Base-by-base conservation (phyloP, 1,140 invertebrate species). In the Aethina tumida region DNA sequence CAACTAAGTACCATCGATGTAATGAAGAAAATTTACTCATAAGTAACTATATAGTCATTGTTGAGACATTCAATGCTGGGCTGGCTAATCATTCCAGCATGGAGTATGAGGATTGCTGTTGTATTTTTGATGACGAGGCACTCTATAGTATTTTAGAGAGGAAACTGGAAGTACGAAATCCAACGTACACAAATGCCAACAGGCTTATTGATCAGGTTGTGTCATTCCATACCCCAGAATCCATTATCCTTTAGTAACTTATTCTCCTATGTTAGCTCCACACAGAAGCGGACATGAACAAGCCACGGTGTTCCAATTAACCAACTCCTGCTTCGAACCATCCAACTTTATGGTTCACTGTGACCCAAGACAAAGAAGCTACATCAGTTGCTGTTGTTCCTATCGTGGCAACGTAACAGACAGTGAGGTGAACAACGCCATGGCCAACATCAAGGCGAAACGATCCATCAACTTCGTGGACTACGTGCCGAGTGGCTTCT, bases 51-150 rank as follows among this genome's bases (percentile, higher is more conserved):
- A n/a, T n/a, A n/a, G n/a, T 86, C 7, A 84, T 94, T 26, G 87
- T 93, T 1, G 89, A 93, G 57, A 86, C 88, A 0, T 93, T 93
- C 58, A 93, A 93, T 60, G 77, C 85, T 0, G 67, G 91, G 4
- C 59, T 92, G 19, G 79, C 85, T 5, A 80, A 83, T 0, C 86
- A 91, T 53, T 77, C 77, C 16, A 79, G 78, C 16, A 70, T 93
- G 52, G 79, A 92, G 48, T 75, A 78, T 22, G 69, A 70, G 42
- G 65, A 62, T 40, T 62, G 65, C 26, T 79, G 77, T 24, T 90
- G 93, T 54, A 70, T 91, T 49, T 76, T 89, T 43, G 88, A 91
- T 52, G 91, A 92, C 50, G 84, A 91, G 59, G 86, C 88, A 0
- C 69, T 86, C 20, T 92, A 90, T 53, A 82, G 89, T 47, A 84